phyloP scores from a whole-genome alignment of 1,140 invertebrate species.

The Caenorhabditis elegans region DNA sequence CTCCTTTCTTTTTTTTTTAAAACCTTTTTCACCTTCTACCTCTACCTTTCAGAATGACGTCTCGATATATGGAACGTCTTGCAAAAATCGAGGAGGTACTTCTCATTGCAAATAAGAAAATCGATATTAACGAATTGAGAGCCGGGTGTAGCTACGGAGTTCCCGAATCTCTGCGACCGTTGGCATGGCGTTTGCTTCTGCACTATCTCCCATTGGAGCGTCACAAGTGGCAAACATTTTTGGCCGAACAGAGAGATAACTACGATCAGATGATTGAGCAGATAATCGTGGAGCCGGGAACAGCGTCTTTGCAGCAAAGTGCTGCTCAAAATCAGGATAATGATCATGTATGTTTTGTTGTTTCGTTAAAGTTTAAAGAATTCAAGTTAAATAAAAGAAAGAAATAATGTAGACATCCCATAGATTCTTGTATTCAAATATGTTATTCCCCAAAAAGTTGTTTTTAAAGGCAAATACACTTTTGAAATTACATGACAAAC shows the following conservation, averaged over 20 bases:
- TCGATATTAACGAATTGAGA: conserved; percentile 53
- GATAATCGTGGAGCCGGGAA: conserved; percentile 47
- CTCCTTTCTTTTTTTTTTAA: background rate
- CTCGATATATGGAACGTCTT: conserved; percentile 38
- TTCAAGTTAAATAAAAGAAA: too few species aligned
- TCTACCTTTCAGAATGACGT: background rate
- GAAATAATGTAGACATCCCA: too few species aligned
- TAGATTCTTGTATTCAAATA: too few species aligned
- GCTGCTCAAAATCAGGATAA: background rate
- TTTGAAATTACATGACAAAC: too few species aligned
- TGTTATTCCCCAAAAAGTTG: too few species aligned
- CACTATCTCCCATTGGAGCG: conserved; percentile 56
- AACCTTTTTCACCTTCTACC: background rate
- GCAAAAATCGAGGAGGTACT: conserved; percentile 55
- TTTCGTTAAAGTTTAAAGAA: too few species aligned
- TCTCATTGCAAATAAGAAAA: conserved; percentile 57
- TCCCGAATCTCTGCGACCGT: conserved; percentile 57
- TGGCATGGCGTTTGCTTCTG: conserved; percentile 59
- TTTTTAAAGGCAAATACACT: too few species aligned
- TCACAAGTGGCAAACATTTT: conserved; percentile 45
- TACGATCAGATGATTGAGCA: conserved; percentile 57
- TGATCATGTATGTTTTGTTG: conserved; percentile 52
- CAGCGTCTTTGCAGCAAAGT: background rate
- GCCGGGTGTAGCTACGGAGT: conserved; percentile 55
- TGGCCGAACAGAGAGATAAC: conserved; percentile 48